Conservation (phyloP, 2,113 vertebrate genomes). For the Butastur rufipennis region DNA sequence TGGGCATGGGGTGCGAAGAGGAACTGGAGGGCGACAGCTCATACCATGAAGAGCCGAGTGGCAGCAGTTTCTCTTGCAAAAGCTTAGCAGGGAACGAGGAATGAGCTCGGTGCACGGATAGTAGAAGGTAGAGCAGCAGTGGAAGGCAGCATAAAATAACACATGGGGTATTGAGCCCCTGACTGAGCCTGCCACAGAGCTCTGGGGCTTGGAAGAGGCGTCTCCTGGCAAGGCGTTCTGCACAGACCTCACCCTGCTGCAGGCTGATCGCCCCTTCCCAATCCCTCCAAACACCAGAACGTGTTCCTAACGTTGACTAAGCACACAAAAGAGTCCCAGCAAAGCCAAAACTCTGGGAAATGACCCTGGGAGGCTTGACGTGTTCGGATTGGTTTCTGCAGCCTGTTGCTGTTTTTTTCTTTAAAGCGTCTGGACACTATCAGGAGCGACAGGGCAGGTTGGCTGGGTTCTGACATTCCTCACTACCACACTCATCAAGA, state of each 20-base stretch:
- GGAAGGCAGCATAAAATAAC: background rate
- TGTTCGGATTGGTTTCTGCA: background rate
- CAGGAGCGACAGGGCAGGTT: background rate
- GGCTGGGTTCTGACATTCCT: background rate
- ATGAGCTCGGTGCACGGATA: accelerated
- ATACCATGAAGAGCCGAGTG: accelerated
- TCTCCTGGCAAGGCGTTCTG: background rate
- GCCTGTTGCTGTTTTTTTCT: background rate
- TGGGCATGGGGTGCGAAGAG: accelerated
- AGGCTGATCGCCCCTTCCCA: accelerated
- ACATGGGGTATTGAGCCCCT: accelerated
- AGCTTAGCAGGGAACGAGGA: background rate
- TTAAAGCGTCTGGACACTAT: background rate
- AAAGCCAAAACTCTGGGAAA: background rate
- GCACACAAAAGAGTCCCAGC: background rate
- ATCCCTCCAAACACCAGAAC: accelerated
- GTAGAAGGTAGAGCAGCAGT: background rate
- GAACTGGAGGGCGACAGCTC: accelerated
- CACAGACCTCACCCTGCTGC: accelerated
- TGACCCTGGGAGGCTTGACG: background rate
- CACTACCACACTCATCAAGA: background rate
- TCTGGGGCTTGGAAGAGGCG: background rate
- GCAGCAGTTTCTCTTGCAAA: background rate
- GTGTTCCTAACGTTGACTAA: background rate
- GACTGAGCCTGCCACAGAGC: background rate